These are phyloP conservation scores for Pecten maximus DNA, from an alignment of 2,888 invertebrate genomes.

Conservation along the genomic window DNA sequence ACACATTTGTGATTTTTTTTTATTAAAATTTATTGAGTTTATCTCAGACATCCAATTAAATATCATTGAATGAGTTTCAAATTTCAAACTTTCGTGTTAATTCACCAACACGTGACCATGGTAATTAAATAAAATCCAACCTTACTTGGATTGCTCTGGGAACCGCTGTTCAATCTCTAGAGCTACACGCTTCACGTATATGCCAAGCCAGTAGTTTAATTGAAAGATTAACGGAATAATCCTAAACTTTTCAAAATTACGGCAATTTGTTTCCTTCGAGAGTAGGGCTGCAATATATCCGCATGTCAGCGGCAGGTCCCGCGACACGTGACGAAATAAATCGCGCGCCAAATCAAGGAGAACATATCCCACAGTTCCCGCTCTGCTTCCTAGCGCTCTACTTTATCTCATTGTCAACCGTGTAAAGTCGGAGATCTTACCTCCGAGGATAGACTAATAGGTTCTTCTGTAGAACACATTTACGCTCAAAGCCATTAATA, in stretches of 20 bases:
- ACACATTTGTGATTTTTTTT: slow-evolving; percentile 25
- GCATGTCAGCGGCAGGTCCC: not conserved
- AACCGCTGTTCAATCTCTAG: not conserved
- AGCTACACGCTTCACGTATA: not conserved
- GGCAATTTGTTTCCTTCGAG: slow-evolving; percentile 25
- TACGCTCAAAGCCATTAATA: too few species aligned
- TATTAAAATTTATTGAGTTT: slow-evolving; percentile 22
- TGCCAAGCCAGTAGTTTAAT: not conserved
- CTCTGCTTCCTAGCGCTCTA: not conserved
- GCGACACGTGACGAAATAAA: not conserved
- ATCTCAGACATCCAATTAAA: slow-evolving; percentile 23
- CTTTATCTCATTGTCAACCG: not conserved
- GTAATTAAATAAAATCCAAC: slow-evolving; percentile 7
- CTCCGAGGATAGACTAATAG: not conserved
- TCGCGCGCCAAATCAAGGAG: slow-evolving; percentile 6
- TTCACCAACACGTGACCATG: not conserved
- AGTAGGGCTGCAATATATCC: not conserved
- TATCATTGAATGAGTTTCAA: slow-evolving; percentile 18
- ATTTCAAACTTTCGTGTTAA: slow-evolving; percentile 15
- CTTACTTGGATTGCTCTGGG: not conserved
- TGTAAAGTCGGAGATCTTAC: not conserved
- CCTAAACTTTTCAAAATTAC: slow-evolving; percentile 29
- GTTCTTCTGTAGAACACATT: not conserved
- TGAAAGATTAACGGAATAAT: slow-evolving; percentile 27
- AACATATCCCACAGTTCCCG: not conserved